Conservation (phyloP, 2,888 invertebrate species). For the Acleris cristana region DNA sequence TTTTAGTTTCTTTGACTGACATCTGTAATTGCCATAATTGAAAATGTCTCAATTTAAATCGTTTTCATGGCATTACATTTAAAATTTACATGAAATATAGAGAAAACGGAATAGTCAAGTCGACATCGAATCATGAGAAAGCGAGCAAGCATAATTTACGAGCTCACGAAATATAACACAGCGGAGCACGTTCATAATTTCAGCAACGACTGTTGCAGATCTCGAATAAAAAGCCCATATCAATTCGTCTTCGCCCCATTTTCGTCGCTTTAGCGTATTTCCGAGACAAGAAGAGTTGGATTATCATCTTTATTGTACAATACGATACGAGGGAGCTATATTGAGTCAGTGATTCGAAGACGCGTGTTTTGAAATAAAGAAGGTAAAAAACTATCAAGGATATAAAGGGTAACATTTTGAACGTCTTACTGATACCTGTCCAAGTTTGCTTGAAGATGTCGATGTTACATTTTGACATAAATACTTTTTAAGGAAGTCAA, state of each 20-base stretch:
- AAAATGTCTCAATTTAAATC: no score
- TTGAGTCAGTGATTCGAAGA: conserved; percentile 39
- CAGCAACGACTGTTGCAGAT: conserved; percentile 34
- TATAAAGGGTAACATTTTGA: not conserved
- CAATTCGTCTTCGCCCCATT: conserved; percentile 48
- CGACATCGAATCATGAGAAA: not conserved
- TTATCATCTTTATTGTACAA: conserved; percentile 57
- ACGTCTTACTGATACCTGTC: not conserved
- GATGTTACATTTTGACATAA: not conserved
- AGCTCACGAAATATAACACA: conserved; percentile 7
- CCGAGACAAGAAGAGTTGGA: conserved; percentile 51
- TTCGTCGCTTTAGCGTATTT: conserved; percentile 49
- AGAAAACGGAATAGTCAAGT: not conserved
- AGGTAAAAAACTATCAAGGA: not conserved
- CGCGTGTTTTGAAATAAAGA: conserved; percentile 11
- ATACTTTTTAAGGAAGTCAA: no score
- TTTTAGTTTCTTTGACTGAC: not conserved
- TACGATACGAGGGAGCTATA: conserved; percentile 27
- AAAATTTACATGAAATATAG: no score
- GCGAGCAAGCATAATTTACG: not conserved
- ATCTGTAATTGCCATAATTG: no score
- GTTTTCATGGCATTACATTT: no score
- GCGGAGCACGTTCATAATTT: conserved; percentile 20
- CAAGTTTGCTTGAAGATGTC: not conserved
- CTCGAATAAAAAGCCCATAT: conserved; percentile 47